Conservation (phyloP, 23 tunicate genomes). For the Ascidia mentula region DNA sequence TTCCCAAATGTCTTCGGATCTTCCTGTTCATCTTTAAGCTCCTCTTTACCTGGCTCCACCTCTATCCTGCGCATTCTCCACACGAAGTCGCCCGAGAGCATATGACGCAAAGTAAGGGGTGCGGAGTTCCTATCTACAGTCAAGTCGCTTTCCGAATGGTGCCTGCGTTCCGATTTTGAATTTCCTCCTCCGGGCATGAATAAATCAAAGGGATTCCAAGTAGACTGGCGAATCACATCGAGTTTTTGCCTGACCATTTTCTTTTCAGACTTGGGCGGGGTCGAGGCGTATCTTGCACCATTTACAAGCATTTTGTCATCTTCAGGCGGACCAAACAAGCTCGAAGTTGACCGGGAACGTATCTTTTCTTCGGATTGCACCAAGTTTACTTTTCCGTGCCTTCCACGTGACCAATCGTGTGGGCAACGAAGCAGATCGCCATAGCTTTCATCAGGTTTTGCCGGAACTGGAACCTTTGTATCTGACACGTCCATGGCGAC, state of each 20-base stretch:
- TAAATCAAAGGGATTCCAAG: slow-evolving; percentile 47
- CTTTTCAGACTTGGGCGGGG: background rate
- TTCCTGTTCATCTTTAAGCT: background rate
- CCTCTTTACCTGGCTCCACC: background rate
- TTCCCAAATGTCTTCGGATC: slow-evolving; percentile 41
- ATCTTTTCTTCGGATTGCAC: background rate
- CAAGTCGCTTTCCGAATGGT: background rate
- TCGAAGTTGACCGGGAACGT: background rate
- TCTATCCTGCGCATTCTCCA: slow-evolving; percentile 43
- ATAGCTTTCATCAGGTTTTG: slow-evolving; percentile 54
- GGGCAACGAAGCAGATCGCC: slow-evolving; percentile 58
- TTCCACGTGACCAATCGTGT: slow-evolving; percentile 62
- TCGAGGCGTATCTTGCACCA: background rate
- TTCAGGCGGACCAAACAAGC: slow-evolving; percentile 24
- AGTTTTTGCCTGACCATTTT: background rate
- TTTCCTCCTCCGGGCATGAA: slow-evolving; percentile 22
- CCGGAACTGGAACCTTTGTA: slow-evolving; percentile 63
- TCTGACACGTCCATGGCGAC: background rate
- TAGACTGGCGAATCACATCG: background rate
- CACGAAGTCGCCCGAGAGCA: slow-evolving; percentile 55
- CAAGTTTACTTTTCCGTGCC: background rate
- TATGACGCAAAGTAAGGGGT: slow-evolving; percentile 30
- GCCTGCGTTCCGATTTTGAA: background rate
- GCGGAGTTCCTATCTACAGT: background rate
- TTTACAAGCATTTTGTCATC: background rate